Percentiles rank a stretch among this genome's conserved stretches.
Evolutionary conservation across 2,113 vertebrate genomes (phyloP).

Genomic region (Parus major): DNA sequence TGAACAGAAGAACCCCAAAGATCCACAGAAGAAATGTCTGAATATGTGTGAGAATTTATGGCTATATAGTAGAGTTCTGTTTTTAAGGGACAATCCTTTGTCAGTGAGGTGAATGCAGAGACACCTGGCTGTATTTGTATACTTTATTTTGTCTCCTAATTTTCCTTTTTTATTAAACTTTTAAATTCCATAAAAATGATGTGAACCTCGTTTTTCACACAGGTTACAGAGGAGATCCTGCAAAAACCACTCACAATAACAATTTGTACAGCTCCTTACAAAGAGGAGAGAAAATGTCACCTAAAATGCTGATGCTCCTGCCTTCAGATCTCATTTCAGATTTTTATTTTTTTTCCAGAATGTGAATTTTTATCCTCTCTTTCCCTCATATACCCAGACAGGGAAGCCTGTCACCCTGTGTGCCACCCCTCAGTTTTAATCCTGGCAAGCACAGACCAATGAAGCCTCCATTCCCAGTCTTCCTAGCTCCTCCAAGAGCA

Average conservation of each 20-base stretch:
- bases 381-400: neutral
- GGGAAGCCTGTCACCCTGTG: neutral
- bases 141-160: too few species aligned
- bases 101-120: too few species aligned
- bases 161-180: too few species aligned
- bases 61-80: too few species aligned
- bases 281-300: neutral
- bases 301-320: neutral
- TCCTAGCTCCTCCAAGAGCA: neutral
- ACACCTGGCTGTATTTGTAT: too few species aligned
- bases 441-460: neutral
- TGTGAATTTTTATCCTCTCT: neutral
- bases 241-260: neutral
- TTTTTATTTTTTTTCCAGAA: neutral
- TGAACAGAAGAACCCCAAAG: too few species aligned
- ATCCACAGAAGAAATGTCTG: too few species aligned
- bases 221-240: neutral
- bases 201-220: too few species aligned
- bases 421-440: neutral
- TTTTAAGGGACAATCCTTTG: too few species aligned
- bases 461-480: neutral
- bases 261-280: neutral
- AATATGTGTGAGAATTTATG: too few species aligned
- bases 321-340: neutral
- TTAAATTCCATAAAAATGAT: too few species aligned